Evolutionary conservation across 2,888 invertebrate species (phyloP).

Genomic region (Drosophila putrida): DNA sequence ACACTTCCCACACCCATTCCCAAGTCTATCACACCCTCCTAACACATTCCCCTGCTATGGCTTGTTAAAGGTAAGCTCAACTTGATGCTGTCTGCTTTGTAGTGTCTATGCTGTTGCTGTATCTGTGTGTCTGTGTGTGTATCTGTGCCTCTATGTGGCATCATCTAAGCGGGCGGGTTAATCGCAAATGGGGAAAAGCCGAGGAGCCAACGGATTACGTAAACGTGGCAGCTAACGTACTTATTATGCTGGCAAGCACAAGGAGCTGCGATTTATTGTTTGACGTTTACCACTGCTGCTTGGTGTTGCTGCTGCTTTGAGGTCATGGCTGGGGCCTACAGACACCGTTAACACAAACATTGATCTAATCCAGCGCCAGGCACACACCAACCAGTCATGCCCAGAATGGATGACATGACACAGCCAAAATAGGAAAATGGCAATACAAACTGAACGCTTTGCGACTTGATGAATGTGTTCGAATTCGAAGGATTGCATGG

Average conservation of each 20-base stretch:
- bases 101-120: constrained; percentile 47
- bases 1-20: background rate
- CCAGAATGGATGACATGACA: constrained; percentile 62
- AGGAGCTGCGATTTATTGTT: constrained; percentile 80
- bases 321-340: constrained; percentile 48
- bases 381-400: constrained; percentile 48
- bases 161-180: constrained; percentile 62
- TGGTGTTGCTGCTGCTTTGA: constrained; percentile 43
- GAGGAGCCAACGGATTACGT: constrained; percentile 71
- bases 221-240: constrained; percentile 72
- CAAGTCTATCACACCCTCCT: background rate
- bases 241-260: constrained; percentile 80
- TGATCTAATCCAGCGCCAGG: constrained; percentile 71
- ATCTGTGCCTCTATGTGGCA: constrained; percentile 18
- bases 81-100: constrained; percentile 78
- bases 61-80: constrained; percentile 67
- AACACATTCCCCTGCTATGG: constrained; percentile 13
- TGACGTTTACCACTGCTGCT: constrained; percentile 66
- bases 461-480: constrained; percentile 58
- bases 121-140: constrained; percentile 14
- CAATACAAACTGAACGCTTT: constrained; percentile 57
- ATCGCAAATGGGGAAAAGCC: constrained; percentile 49
- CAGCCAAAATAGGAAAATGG: constrained; percentile 65
- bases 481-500: constrained; percentile 50
- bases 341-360: constrained; percentile 67